Conservation (phyloP, 2,888 invertebrate species). For the Sialis lutaria region DNA sequence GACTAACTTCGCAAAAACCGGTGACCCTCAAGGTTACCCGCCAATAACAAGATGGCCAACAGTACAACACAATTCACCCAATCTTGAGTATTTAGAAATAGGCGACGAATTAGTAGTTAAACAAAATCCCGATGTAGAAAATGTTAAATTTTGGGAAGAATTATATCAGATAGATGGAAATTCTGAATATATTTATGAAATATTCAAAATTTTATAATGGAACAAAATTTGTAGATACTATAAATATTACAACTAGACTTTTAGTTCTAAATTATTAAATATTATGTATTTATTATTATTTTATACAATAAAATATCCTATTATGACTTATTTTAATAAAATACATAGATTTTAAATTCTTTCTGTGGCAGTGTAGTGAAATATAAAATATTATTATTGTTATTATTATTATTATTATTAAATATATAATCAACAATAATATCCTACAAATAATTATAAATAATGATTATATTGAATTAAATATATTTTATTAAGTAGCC, state of each 20-base stretch:
- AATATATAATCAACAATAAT: no score
- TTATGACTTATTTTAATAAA: not conserved
- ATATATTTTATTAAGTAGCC: no score
- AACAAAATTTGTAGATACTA: no score
- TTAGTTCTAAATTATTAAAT: not conserved
- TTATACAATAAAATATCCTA: not conserved
- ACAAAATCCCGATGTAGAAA: not conserved
- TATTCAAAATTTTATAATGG: not conserved
- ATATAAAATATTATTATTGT: no score
- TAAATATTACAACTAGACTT: not conserved
- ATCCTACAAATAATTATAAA: no score
- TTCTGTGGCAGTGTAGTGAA: no score
- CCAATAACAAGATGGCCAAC: not conserved
- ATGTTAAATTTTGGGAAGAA: constrained; percentile 1
- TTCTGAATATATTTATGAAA: not conserved
- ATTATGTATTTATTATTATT: not conserved
- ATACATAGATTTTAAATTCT: no score
- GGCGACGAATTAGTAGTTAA: not conserved
- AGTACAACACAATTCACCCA: not conserved
- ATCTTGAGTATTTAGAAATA: not conserved
- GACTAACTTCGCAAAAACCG: no score
- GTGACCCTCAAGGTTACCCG: no score
- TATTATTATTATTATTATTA: no score
- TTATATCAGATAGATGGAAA: not conserved
- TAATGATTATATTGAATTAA: no score